Conservation (phyloP, 2,888 invertebrate species). For the Lottia scabra region DNA sequence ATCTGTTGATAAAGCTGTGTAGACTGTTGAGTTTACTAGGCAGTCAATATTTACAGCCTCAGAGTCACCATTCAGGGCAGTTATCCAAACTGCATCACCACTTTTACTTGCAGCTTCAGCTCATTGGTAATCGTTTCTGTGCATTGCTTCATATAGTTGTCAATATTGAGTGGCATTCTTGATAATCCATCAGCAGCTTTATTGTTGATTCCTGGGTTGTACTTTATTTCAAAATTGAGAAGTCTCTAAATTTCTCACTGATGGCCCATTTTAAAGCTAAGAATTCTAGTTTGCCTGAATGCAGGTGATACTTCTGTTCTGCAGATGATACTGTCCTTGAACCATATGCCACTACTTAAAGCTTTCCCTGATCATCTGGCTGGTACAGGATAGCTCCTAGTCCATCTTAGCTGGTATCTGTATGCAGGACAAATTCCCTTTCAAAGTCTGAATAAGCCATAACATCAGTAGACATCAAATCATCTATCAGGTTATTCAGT, state of each 20-base stretch:
- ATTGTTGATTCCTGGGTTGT: constrained; percentile 18
- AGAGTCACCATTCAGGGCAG: not conserved
- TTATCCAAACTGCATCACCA: not conserved
- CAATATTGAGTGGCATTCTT: constrained; percentile 19
- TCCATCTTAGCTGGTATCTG: constrained; percentile 17
- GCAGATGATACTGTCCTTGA: constrained; percentile 14
- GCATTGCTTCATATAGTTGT: constrained; percentile 12
- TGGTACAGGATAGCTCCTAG: constrained; percentile 23
- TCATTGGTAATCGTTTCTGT: constrained; percentile 8
- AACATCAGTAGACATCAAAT: not conserved
- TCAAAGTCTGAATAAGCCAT: constrained; percentile 20
- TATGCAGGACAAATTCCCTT: constrained; percentile 13
- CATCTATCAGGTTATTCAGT: constrained; percentile 15
- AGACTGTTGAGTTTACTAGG: not conserved
- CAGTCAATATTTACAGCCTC: not conserved
- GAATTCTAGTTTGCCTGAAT: constrained; percentile 22
- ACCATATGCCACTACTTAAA: constrained; percentile 14
- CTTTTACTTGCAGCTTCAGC: not conserved
- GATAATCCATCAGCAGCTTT: constrained; percentile 20
- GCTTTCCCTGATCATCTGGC: constrained; percentile 10
- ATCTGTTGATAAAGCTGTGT: not conserved
- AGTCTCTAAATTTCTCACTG: constrained; percentile 16
- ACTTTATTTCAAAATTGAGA: constrained; percentile 13
- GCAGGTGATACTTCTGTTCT: constrained; percentile 10
- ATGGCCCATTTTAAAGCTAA: constrained; percentile 25